Evolutionary conservation across 2,113 vertebrate genomes (phyloP).

Genomic region (Odontophorus gujanensis): DNA sequence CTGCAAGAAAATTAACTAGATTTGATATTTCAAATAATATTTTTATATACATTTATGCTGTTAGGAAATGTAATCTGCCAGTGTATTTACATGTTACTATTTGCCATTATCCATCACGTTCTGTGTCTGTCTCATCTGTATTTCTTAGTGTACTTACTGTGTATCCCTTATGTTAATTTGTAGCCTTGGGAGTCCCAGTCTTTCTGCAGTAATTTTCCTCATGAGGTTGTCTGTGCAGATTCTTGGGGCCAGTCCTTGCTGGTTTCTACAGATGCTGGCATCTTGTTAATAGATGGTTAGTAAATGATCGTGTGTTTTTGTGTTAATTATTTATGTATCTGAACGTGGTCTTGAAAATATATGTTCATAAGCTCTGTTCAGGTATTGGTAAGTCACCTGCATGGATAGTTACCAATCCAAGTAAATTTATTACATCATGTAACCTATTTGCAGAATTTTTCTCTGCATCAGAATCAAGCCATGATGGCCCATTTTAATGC

Average conservation of each 20-base stretch:
- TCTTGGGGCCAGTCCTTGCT: slow-evolving; percentile 96
- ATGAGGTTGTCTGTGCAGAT: slow-evolving; percentile 92
- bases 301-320: slow-evolving; percentile 60
- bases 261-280: slow-evolving; percentile 91
- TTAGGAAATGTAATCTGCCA: neutral
- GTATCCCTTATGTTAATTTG: slow-evolving; percentile 62
- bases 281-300: slow-evolving; percentile 90
- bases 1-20: neutral
- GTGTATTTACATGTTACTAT: slow-evolving; percentile 28
- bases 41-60: too few species aligned
- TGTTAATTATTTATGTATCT: slow-evolving; percentile 57
- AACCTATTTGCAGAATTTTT: neutral
- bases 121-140: slow-evolving; percentile 7
- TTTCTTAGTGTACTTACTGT: slow-evolving; percentile 48
- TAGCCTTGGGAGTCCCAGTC: slow-evolving; percentile 98
- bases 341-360: neutral
- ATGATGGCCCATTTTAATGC: neutral
- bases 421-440: neutral
- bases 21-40: neutral
- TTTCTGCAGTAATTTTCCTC: slow-evolving; percentile 93
- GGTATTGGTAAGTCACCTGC: neutral
- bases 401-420: neutral
- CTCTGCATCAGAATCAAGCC: neutral
- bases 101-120: neutral
- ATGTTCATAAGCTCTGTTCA: neutral